A percentile compares a stretch with the other conserved stretches of the same genome.
phyloP scores from a whole-genome alignment of 2,113 vertebrate genomes.

The Acrocephalus kingi region DNA sequence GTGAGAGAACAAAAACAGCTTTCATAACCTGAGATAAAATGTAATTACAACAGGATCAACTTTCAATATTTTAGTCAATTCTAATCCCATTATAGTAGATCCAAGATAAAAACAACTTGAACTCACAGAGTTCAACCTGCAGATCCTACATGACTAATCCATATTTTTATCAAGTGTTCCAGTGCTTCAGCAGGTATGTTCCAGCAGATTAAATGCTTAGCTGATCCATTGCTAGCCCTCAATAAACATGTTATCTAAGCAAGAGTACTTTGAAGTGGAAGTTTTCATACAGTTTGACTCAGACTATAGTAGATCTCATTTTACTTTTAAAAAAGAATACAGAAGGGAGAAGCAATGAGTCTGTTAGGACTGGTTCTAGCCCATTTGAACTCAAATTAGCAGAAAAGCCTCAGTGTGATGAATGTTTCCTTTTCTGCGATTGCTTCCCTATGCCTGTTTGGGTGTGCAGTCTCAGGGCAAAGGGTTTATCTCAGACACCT shows the following conservation, averaged over 20 bases:
- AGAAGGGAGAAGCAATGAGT: neutral
- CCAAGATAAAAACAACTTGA: neutral
- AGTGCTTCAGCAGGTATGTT: neutral
- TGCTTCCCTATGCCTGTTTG: rapidly evolving
- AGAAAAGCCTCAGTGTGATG: neutral
- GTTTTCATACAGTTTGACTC: neutral
- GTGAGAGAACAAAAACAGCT: neutral
- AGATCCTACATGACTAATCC: neutral
- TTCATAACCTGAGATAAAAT: neutral
- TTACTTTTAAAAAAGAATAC: neutral
- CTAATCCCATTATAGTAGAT: neutral
- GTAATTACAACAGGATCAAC: neutral
- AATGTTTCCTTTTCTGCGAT: neutral
- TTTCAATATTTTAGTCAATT: neutral
- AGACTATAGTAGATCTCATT: neutral
- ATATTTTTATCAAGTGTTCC: neutral
- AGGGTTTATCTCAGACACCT: neutral
- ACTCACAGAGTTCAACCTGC: neutral
- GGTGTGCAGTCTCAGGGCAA: neutral
- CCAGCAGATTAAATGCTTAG: neutral
- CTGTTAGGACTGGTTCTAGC: neutral
- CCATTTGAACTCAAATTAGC: neutral
- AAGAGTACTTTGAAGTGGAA: neutral
- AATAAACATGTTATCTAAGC: neutral
- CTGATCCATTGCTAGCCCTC: neutral